Base-by-base conservation (phyloP, 2,113 vertebrate genomes). In the Thamnophis sirtalis region DNA sequence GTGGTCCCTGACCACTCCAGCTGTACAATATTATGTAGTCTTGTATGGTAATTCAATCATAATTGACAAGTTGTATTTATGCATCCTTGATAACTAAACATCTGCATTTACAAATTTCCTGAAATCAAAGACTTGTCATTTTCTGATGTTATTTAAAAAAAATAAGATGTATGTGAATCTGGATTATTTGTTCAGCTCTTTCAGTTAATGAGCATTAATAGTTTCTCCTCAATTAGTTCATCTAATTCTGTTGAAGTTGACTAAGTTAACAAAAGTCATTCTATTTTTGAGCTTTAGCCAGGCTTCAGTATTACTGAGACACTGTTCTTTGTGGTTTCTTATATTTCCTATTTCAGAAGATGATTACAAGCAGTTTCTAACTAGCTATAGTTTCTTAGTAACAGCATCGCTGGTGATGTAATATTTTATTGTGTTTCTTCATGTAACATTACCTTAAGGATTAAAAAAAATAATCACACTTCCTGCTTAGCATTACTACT, bases 321-420 rank as follows among this genome's bases (percentile, higher is more conserved):
- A 86, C 22, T 92, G 88, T 53, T 86, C 95, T 89, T 91, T 96
- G 95, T 94, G 95, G 96, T 91, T 93, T 93, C 86, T 24, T 56
- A 53, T 89, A 92, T 95, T 97, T 96, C 96, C 95, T 96, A 95
- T 93, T 95, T 95, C 84, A 96, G 91, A 93, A 89, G 86, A 95
- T 92, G 88, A 93, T 0, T 68, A 68, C 48, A 95, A 95, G 87
- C 90, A 94, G 95, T 96, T 96, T 95, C 96, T 95, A 92, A 91
- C 93, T 95, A 95, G 94, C 93, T 90, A 92, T 89, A 91, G 89
- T 95, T 93, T 93, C 90, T 84, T 53, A 17, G 15, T 87, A 92
- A 93, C 94, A 95, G 95, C 90, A 96, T 95, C 94, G 94, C 96
- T 94, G 93, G 89, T 90, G 0, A 33, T n/a, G 91, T 51, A 10